These are phyloP conservation scores for Ovibos moschatus DNA, from an alignment of 2,113 vertebrate species.

Conservation along the genomic window DNA sequence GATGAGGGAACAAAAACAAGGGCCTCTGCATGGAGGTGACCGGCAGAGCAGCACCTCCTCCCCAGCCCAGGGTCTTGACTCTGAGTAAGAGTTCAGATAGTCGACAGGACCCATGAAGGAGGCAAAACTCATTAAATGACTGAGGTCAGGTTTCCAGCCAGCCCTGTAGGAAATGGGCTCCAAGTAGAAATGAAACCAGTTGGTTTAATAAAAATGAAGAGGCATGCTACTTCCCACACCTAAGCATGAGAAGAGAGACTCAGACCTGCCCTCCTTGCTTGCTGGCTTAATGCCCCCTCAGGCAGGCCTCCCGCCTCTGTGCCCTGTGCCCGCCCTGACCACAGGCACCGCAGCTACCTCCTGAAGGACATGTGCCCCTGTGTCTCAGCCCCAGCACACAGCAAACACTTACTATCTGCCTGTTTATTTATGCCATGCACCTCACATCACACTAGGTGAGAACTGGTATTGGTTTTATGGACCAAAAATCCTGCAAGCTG, in stretches of 20 bases:
- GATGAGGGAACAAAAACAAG: neutral
- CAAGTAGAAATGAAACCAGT: neutral
- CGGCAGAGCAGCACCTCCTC: neutral
- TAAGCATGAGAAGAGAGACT: neutral
- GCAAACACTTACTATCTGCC: neutral
- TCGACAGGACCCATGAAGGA: neutral
- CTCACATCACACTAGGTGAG: neutral
- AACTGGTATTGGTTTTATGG: neutral
- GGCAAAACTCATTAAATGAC: neutral
- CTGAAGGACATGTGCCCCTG: neutral
- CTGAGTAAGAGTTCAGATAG: neutral
- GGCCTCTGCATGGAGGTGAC: neutral
- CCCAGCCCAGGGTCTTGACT: neutral
- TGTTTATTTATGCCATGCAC: neutral
- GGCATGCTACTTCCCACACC: neutral
- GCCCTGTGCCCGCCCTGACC: neutral
- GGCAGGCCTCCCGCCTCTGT: neutral
- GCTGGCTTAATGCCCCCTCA: neutral
- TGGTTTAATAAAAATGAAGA: neutral
- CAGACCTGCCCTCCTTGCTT: neutral
- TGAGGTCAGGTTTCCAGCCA: neutral
- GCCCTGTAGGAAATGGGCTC: neutral
- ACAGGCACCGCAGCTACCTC: neutral
- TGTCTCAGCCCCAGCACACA: neutral
- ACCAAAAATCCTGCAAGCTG: neutral